These are phyloP conservation scores for Lasioglossum leucozonium DNA, from an alignment of 2,888 invertebrate genomes.

Conservation along the genomic window DNA sequence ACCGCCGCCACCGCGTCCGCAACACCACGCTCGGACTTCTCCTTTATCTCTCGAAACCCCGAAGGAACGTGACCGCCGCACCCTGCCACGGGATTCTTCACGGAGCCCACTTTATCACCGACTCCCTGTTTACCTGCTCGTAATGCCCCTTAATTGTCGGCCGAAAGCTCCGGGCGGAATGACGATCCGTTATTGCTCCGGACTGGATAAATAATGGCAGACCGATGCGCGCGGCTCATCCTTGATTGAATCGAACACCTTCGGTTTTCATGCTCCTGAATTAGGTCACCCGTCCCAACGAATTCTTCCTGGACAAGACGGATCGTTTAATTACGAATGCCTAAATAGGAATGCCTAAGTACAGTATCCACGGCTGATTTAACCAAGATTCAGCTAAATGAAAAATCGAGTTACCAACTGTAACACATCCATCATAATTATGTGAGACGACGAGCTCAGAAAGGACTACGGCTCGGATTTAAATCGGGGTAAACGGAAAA, in stretches of 20 bases:
- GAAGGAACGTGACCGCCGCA: conserved; percentile 48
- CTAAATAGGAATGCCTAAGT: too few relatives aligned
- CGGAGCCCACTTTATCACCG: conserved; percentile 36
- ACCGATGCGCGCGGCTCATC: background rate
- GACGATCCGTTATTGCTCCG: conserved; percentile 1
- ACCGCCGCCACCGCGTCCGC: background rate
- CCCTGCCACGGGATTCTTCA: conserved; percentile 13
- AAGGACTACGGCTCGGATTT: background rate
- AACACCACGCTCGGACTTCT: conserved; percentile 55
- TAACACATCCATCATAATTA: background rate
- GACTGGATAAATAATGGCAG: background rate
- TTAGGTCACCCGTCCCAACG: background rate
- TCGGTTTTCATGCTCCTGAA: background rate
- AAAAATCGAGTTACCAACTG: background rate
- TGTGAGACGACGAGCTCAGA: background rate
- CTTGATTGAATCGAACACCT: background rate
- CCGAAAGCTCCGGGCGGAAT: background rate
- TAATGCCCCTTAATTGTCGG: conserved; percentile 48
- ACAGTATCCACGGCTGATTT: too few relatives aligned
- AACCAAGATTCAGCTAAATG: too few relatives aligned
- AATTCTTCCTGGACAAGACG: too few relatives aligned
- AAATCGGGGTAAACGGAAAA: background rate
- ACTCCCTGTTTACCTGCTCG: conserved; percentile 33
- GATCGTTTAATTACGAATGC: too few relatives aligned
- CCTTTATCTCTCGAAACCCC: conserved; percentile 56